phyloP scores from a whole-genome alignment of 2,888 invertebrate species.

The Hyalella azteca region DNA sequence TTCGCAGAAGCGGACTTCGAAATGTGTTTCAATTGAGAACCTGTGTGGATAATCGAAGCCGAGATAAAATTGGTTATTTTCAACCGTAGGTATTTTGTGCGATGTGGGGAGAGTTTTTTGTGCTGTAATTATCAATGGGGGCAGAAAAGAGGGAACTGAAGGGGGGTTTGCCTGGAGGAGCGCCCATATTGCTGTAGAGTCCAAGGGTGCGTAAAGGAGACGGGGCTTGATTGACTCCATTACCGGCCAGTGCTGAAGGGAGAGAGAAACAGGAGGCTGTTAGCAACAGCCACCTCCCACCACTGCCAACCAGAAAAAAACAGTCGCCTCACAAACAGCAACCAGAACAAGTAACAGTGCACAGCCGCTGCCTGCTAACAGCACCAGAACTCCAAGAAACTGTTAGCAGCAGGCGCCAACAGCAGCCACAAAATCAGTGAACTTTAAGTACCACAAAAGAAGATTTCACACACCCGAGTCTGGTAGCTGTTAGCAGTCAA shows the following conservation, averaged over 20 bases:
- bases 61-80: background rate
- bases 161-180: slow-evolving; percentile 27
- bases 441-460: too few species aligned
- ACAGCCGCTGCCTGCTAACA: too few species aligned
- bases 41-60: background rate
- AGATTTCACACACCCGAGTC: too few species aligned
- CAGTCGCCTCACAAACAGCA: too few species aligned
- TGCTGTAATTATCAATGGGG: slow-evolving; percentile 28
- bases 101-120: background rate
- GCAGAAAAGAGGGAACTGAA: slow-evolving; percentile 26
- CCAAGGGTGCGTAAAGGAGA: slow-evolving; percentile 33
- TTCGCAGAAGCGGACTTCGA: too few species aligned
- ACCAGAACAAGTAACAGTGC: too few species aligned
- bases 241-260: slow-evolving; percentile 34
- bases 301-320: too few species aligned
- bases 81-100: slow-evolving; percentile 7
- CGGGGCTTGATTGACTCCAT: slow-evolving; percentile 12
- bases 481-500: too few species aligned
- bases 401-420: too few species aligned
- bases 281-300: background rate
- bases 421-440: too few species aligned
- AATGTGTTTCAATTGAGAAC: too few species aligned
- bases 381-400: too few species aligned
- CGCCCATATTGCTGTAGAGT: slow-evolving; percentile 36
- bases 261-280: slow-evolving; percentile 25